phyloP scores from a whole-genome alignment of 2,797 vertebrate genomes.

The Simalia tracyae region DNA sequence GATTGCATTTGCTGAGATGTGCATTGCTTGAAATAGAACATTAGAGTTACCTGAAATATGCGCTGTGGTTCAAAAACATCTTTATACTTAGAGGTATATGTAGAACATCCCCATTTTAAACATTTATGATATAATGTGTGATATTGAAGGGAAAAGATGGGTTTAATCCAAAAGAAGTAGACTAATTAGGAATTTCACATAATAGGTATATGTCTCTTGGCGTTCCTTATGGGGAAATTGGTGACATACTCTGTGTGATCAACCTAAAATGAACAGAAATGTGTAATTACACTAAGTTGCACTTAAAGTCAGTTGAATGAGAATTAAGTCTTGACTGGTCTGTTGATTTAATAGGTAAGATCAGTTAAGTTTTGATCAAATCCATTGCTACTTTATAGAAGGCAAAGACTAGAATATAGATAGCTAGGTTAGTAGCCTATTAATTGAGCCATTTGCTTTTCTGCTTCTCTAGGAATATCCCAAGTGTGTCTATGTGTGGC shows the following conservation, averaged over 20 bases:
- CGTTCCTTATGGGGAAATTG: slow-evolving; percentile 16
- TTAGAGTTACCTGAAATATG: slow-evolving; percentile 5
- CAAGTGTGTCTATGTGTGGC: neutral
- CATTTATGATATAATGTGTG: neutral
- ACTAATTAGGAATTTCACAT: neutral
- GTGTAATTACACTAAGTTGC: neutral
- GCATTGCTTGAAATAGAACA: neutral
- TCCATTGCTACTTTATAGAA: neutral
- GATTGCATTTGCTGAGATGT: neutral
- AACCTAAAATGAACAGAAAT: neutral
- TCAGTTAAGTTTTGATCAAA: neutral
- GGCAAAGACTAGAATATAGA: neutral
- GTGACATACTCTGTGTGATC: neutral
- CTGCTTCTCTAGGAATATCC: neutral
- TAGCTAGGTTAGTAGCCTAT: neutral
- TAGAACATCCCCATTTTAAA: slow-evolving; percentile 20
- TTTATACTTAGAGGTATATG: neutral
- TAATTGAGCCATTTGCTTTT: neutral
- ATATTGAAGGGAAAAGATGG: slow-evolving; percentile 38
- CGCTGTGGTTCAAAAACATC: neutral
- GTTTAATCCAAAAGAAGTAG: slow-evolving; percentile 56
- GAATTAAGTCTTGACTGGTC: neutral
- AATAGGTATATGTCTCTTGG: neutral
- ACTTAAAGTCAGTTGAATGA: neutral
- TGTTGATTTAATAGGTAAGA: neutral